Evolutionary conservation across 1,140 invertebrate genomes (phyloP), one percentile per base, ranked within the genome.

Genomic region (Pseudomyrmex gracilis): DNA sequence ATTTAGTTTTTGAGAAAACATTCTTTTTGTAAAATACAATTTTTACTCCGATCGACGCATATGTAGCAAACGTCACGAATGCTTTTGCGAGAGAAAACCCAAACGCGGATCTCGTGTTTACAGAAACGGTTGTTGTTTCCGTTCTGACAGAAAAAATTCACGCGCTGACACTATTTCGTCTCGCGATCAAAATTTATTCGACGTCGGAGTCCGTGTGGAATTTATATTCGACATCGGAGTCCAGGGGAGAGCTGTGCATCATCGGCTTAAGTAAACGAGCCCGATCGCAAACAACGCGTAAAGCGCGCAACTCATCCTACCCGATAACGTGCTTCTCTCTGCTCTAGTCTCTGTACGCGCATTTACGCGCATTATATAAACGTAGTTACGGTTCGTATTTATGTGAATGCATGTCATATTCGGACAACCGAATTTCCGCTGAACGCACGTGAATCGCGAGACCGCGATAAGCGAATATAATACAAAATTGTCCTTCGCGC

Each of bases 191-290:
- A 73, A 87, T 87, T 87, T 87, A 87, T 87, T 86, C 85, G 84
- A 84, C 73, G 63, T 74, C 20, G 85, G 34, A 53, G 77, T 68
- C 67, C 60, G 58, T 20, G 68, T 17, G 53, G 82, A 76, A 86
- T 87, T 87, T 86, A 87, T 87, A 87, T 83, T 86, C 86, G 55
- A 76, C 68, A 80, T 34, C 82, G 77, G 73, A 71, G 49, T 84
- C 73, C 73, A 76, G 68, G 68, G 74, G 85, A 0, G 24, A 0
- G 24, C 67, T 71, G 82, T 86, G 82, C 82, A 87, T 87, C 86
- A 87, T 86, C 85, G 82, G 82, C 82, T 87, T 87, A 86, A 86
- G 85, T 87, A 82, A 87, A 87, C 85, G 82, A 87, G 85, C 85
- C 85, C 73, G 82, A 87, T 84, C 55, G 73, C 82, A 87, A 87